These are phyloP conservation scores for Brienomyrus longianalis DNA, from an alignment of 2,113 vertebrate species.

Conservation along the genomic window DNA sequence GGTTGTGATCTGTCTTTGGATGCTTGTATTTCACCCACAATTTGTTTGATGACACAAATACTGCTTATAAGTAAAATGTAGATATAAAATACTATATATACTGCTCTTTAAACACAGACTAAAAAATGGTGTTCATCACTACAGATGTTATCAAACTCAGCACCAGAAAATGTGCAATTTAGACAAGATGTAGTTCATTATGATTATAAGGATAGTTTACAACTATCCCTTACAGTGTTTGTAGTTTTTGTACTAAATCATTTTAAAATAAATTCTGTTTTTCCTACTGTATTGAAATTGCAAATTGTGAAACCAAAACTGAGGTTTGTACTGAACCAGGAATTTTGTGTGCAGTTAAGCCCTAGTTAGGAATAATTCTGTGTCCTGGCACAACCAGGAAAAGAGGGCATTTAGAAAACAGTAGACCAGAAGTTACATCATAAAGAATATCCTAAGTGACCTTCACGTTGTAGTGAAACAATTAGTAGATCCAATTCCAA, in stretches of 20 bases:
- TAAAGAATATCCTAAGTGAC: background rate
- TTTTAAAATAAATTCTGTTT: background rate
- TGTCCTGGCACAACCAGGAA: background rate
- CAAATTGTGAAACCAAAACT: background rate
- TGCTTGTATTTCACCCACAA: background rate
- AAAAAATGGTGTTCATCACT: background rate
- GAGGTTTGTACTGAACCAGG: background rate
- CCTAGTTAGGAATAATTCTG: background rate
- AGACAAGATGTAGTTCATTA: background rate
- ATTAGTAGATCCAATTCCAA: background rate
- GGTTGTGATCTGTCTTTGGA: background rate
- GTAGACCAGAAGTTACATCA: background rate
- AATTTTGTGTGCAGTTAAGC: background rate
- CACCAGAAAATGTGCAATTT: background rate
- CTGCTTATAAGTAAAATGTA: background rate
- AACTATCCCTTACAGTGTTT: background rate
- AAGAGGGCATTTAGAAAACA: background rate
- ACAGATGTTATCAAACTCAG: background rate
- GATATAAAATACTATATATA: background rate
- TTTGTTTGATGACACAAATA: background rate
- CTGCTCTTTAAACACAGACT: background rate
- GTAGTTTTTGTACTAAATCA: background rate
- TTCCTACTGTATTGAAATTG: too few relatives aligned
- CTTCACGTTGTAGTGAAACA: too few relatives aligned
- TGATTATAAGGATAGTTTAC: background rate